Conservation (phyloP, 2,113 vertebrate species). For the Phalacrocorax carbo region DNA sequence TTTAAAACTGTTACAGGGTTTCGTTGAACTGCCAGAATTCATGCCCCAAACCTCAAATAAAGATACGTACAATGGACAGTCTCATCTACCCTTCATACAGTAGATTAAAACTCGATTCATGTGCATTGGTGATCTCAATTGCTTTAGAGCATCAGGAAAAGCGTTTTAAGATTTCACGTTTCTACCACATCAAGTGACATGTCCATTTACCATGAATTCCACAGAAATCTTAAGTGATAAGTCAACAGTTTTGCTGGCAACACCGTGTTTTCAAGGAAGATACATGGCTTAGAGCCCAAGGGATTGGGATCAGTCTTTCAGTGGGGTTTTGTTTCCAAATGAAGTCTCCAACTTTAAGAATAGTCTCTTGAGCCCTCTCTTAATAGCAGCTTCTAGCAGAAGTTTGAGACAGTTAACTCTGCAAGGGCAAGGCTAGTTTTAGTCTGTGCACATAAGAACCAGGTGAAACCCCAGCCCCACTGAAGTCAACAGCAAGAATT, state of each 20-base stretch:
- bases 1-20: constrained; percentile 77
- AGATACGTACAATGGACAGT: constrained; percentile 71
- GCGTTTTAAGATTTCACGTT: constrained; percentile 47
- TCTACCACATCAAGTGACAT: constrained; percentile 45
- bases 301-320: constrained; percentile 29
- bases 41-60: constrained; percentile 69
- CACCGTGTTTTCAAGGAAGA: constrained; percentile 51
- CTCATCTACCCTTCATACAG: constrained; percentile 67
- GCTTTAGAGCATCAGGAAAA: constrained; percentile 43
- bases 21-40: constrained; percentile 73
- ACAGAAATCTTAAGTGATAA: constrained; percentile 33
- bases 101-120: constrained; percentile 64
- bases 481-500: constrained; percentile 25
- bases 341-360: constrained; percentile 41
- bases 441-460: constrained; percentile 17
- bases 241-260: constrained; percentile 49
- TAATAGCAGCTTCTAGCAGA: constrained; percentile 54
- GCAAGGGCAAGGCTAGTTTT: constrained; percentile 36
- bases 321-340: constrained; percentile 53
- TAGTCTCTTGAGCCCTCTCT: constrained; percentile 35
- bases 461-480: constrained; percentile 4
- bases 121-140: constrained; percentile 45
- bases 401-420: constrained; percentile 12
- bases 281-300: constrained; percentile 59
- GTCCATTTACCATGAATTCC: constrained; percentile 40